Evolutionary conservation across 2,888 invertebrate genomes (phyloP), one percentile per base, ranked within the genome.

Genomic region (Hirudinaria manillensis): DNA sequence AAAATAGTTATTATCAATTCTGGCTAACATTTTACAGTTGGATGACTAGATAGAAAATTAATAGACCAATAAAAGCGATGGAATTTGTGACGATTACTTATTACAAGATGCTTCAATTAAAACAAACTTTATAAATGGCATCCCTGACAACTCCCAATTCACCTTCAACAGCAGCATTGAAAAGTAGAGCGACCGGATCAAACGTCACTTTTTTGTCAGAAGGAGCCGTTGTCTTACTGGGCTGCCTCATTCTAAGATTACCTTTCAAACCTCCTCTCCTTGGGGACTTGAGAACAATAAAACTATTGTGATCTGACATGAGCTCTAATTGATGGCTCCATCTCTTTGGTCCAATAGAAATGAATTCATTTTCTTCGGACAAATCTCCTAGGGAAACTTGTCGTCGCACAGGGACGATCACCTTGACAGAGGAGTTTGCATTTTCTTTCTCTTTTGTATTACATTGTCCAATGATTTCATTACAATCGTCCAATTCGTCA

Each of bases 141-240:
- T 93, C 93, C 87, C 91, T 93, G 61, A 99, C 98, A 79, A 99
- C 89, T 83, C 99, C 98, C 83, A 98, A 88, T 86, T 99, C 98
- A 61, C 99, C 99, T 86, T 99, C 98, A 79, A 99, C 89, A 81
- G 97, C 95, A 68, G 98, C 98, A 86, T 99, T 99, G 82, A 99
- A 88, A 71, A 99, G 88, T 72, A 99, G 88, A 0, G 98, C 97
- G 81, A 98, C 88, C 29, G 99, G 98, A 88, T 99, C 98, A 84
- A 99, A 99, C 84, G 94, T 95, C 55, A 99, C 97, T 77, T 95
- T 76, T 34, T 83, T 36, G 36, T 36, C 68, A 34, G 36, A 68
- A 34, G 68, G 3, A 4, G 34, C 80, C 29, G 78, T 77, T 36
- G 81, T 80, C 73, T 78, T 79, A 16, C 80, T 81, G 56, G 82